A percentile compares a stretch with the other conserved stretches of the same genome.
phyloP scores from a whole-genome alignment of 1,140 invertebrate species.

The Schmidtea mediterranea region DNA sequence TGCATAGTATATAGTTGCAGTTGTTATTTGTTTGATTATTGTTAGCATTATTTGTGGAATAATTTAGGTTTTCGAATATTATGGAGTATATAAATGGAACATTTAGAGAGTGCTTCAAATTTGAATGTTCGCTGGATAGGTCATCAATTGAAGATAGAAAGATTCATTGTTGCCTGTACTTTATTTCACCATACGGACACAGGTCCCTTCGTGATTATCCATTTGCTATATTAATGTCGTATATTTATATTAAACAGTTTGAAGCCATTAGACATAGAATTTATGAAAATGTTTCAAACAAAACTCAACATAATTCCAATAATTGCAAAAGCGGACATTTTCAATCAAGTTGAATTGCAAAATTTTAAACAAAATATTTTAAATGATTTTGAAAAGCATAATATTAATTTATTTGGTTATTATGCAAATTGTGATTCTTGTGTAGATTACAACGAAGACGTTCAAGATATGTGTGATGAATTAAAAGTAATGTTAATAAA shows the following conservation, averaged over 20 bases:
- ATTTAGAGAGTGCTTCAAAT: constrained; percentile 8
- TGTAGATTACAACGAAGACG: constrained; percentile 13
- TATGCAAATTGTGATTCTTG: not conserved
- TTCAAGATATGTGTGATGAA: constrained; percentile 5
- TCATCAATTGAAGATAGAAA: constrained; percentile 63
- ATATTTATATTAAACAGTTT: constrained; percentile 44
- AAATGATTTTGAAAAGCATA: constrained; percentile 68
- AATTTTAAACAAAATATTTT: constrained; percentile 58
- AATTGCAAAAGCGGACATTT: constrained; percentile 89
- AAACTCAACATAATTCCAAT: constrained; percentile 87
- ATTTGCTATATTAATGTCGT: no score
- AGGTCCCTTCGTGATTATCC: constrained; percentile 35
- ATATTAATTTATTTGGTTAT: constrained; percentile 54
- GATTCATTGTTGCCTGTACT: constrained; percentile 85
- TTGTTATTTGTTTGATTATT: no score
- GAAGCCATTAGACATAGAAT: constrained; percentile 85
- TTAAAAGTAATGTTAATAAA: not conserved
- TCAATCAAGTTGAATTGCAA: constrained; percentile 78
- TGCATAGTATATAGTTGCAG: no score
- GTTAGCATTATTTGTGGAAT: no score
- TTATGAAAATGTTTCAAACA: constrained; percentile 87
- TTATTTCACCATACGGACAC: constrained; percentile 81
- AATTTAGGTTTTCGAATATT: constrained; percentile 7
- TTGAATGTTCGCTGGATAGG: constrained; percentile 8
- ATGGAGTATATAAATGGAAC: constrained; percentile 8